Evolutionary conservation across 2,797 vertebrate genomes (phyloP).

Genomic region (Cetoscarus ocellatus): DNA sequence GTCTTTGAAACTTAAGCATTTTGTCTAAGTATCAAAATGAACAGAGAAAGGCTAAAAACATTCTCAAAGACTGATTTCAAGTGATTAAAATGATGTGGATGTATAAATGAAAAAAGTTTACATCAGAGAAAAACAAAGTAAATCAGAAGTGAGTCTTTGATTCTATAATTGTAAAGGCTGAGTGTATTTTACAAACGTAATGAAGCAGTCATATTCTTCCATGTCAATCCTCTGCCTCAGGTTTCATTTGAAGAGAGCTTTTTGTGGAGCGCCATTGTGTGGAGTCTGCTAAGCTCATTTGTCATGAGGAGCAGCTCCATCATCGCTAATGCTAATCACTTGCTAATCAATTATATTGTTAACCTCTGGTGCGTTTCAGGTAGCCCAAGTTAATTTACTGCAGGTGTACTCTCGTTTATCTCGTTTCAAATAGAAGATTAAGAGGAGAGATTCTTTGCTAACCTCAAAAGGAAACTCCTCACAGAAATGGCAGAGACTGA

Average conservation of each 20-base stretch:
- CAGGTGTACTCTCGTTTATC: constrained; percentile 36
- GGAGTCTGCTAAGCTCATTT: background rate
- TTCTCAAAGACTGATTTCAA: background rate
- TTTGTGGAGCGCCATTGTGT: background rate
- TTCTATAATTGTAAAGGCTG: no score
- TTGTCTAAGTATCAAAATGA: background rate
- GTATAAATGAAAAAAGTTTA: no score
- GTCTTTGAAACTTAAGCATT: background rate
- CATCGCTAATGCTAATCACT: constrained; percentile 36
- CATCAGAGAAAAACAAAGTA: no score
- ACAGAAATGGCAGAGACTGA: background rate
- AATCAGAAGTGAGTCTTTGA: no score
- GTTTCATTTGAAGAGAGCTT: no score
- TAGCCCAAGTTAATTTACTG: constrained; percentile 24
- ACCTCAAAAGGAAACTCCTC: background rate
- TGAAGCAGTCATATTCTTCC: no score
- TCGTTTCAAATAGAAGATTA: constrained; percentile 44
- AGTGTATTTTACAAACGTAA: no score
- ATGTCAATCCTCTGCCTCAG: no score
- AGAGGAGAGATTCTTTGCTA: constrained; percentile 16
- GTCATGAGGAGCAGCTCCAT: background rate
- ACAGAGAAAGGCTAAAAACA: background rate
- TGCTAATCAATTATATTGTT: constrained; percentile 47
- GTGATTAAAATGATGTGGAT: no score
- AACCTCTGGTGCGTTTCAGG: constrained; percentile 32